Base-by-base conservation (phyloP, 1,140 invertebrate genomes). In the Colletes latitarsis region DNA sequence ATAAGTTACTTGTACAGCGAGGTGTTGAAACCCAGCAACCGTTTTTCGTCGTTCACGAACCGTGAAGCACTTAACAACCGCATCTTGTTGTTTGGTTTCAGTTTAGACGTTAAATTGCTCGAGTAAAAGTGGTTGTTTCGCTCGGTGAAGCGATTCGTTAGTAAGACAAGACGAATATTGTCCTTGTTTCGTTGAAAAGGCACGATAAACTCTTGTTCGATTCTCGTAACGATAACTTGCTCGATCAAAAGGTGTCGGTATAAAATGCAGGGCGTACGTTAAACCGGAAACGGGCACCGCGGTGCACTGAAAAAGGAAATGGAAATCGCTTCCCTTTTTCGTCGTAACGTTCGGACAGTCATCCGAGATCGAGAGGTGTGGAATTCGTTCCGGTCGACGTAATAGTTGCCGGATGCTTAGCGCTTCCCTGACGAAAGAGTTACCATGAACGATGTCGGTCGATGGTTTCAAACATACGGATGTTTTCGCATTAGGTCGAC, bases 301-400 rank as follows among this genome's bases (percentile, higher is more conserved):
- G 10, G 2, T 15, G 12, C 30, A 15, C 19, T 12, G 21, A 72
- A 83, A 72, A 72, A 52, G 39, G 68, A 39, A 80, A 43, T 80
- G 58, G 43, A 75, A 80, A 83, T 80, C 30, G 41, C 21, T 82
- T 84, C 68, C 82, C 43, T 19, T 81, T 84, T 76, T 81, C 43
- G n/a, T 66, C 55, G 52, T 15, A 69, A 57, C 21, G 12, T 52
- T 72, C 17, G 14, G 53, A 46, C 30, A 17, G 57, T 58, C 15
- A 82, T 60, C 46, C 46, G 9, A 64, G 73, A 84, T 55, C 62
- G 5, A 19, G 21, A 52, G 21, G 52, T 57, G 66, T 63, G 55
- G 43, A 80, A 75, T 75, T 46, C 62, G 55, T 84, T 79, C 60
- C 81, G 81, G 60, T 75, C n/a, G 77, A 81, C 57, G 41, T 76